These are phyloP conservation scores for Leptinotarsa defecta DNA, from an alignment of 1,140 invertebrate species.

Conservation along the genomic window DNA sequence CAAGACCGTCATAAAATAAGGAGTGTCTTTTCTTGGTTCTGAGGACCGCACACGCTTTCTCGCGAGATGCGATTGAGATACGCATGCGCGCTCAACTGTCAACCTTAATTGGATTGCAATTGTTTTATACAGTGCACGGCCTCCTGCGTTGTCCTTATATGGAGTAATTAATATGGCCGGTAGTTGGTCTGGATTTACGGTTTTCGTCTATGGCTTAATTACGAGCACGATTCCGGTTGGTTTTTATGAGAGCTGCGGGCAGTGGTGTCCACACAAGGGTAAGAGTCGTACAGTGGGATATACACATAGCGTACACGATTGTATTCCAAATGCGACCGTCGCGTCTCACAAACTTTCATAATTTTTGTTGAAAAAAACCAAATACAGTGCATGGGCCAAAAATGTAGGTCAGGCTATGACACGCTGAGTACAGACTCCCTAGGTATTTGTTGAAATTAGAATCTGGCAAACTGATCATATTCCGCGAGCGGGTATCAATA, in stretches of 20 bases:
- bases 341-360: no score
- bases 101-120: constrained; percentile 28
- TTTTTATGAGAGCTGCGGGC: not conserved
- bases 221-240: constrained; percentile 12
- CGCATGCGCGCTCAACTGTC: constrained; percentile 23
- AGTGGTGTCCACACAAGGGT: not conserved
- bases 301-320: not conserved
- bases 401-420: no score
- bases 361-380: no score
- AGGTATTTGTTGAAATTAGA: no score
- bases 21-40: constrained; percentile 18
- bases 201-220: constrained; percentile 23
- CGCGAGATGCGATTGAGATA: constrained; percentile 8
- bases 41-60: constrained; percentile 18
- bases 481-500: no score
- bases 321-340: no score
- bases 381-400: no score
- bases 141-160: constrained; percentile 22
- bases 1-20: constrained; percentile 21
- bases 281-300: not conserved
- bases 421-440: no score
- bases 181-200: constrained; percentile 14
- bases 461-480: no score
- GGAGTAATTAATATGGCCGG: constrained; percentile 25
- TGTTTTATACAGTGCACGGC: constrained; percentile 13